Evolutionary conservation across 2,888 invertebrate genomes (phyloP).

Genomic region (Papilio gigon): DNA sequence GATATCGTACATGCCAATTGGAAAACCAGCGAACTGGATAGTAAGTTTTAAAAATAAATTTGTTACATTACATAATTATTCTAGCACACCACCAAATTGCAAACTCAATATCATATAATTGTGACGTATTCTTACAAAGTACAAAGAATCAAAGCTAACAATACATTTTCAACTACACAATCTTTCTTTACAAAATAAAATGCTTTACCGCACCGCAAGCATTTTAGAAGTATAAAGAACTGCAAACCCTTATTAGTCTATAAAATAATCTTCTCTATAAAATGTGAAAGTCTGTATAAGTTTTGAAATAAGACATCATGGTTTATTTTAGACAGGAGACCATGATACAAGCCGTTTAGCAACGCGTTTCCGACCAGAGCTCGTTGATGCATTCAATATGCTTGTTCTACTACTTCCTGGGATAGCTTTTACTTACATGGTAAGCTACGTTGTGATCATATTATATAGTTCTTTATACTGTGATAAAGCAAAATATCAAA

Average conservation of each 20-base stretch:
- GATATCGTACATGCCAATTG: conserved; percentile 84
- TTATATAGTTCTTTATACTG: background rate
- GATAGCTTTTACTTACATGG: conserved; percentile 91
- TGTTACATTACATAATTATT: no score
- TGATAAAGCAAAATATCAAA: background rate
- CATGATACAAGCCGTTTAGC: conserved; percentile 87
- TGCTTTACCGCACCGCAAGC: no score
- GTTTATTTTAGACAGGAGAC: conserved; percentile 84
- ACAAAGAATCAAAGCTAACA: no score
- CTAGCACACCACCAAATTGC: no score
- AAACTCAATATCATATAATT: no score
- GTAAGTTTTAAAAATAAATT: conserved; percentile 77
- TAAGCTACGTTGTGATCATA: conserved; percentile 52
- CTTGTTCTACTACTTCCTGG: conserved; percentile 92
- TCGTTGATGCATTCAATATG: conserved; percentile 92
- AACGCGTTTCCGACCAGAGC: conserved; percentile 84
- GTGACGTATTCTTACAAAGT: no score
- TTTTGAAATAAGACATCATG: background rate
- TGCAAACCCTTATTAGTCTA: no score
- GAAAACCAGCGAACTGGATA: conserved; percentile 87
- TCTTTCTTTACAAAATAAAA: no score
- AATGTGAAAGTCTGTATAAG: no score
- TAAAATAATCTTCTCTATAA: no score
- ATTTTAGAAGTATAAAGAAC: no score
- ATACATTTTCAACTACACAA: no score